Evolutionary conservation across 1,140 invertebrate genomes (phyloP), one percentile per base, ranked within the genome.

Genomic region (Euura saliciscinereae): DNA sequence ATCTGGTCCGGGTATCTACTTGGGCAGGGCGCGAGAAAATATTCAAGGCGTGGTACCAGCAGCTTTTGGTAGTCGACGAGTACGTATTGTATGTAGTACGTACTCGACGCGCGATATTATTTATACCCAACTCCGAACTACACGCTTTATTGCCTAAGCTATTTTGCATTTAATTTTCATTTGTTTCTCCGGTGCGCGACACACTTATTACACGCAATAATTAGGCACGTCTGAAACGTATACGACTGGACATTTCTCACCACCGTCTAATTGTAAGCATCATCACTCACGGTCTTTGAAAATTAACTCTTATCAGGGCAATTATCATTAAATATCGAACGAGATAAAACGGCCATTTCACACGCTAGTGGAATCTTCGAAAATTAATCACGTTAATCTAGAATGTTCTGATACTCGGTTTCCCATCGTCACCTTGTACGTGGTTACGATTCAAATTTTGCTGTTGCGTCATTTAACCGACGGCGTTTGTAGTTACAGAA

Each of bases 111-210:
- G 51, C 51, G 13, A 59, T 59, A 59, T 59, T 59, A 59, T 59
- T 59, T 59, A 59, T 59, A 11, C 51, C 51, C 10, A 59, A 59
- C 51, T 59, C 51, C 51, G 10, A 28, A 6, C 51, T 59, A 59
- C 51, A n/a, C 3, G 13, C 13, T 59, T 59, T 59, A 8, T 59
- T 59, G 13, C 51, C 51, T 4, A 59, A 59, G 3, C 51, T 59
- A 59, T 59, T 59, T 59, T 59, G 51, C 51, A 59, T 59, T 59
- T n/a, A 59, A 59, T 59, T 11, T 59, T 59, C 51, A 59, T 11
- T 59, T 59, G 51, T 59, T 59, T n/a, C 8, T 59, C 13, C 3
- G 8, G 28, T 28, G 28, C 28, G 28, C 28, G 28, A 28, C 28
- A 28, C 28, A n/a, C n/a, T n/a, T n/a, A n/a, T n/a, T n/a, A n/a